Evolutionary conservation across 2,888 invertebrate genomes (phyloP).

Genomic region (Saturnia japonica): DNA sequence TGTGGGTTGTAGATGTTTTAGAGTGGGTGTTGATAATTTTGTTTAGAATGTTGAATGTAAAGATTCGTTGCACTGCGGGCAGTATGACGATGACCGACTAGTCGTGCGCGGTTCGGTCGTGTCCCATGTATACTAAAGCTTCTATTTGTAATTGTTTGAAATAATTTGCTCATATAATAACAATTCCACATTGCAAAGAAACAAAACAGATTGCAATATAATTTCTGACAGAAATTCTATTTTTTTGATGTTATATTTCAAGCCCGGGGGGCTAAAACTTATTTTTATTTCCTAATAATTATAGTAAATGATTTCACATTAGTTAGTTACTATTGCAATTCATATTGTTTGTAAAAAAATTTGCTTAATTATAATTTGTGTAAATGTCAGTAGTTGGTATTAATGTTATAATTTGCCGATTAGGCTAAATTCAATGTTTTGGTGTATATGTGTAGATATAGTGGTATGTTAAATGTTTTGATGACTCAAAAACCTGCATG

Average conservation of each 20-base stretch:
- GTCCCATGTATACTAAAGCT: conserved; percentile 9
- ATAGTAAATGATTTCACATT: neutral
- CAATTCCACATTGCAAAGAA: neutral
- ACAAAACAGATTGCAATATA: neutral
- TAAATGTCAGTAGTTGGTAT: neutral
- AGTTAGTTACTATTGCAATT: neutral
- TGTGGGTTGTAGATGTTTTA: conserved; percentile 59
- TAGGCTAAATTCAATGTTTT: neutral
- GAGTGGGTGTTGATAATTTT: conserved; percentile 51
- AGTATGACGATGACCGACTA: conserved; percentile 33
- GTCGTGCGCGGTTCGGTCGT: conserved; percentile 34
- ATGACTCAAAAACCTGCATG: neutral
- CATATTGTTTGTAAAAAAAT: neutral
- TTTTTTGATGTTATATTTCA: no score
- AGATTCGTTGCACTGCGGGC: conserved; percentile 42
- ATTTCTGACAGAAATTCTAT: no score
- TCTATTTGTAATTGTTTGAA: conserved; percentile 16
- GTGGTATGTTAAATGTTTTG: neutral
- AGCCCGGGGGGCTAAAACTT: neutral
- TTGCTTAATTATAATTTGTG: neutral
- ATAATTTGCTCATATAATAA: neutral
- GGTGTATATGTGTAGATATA: neutral
- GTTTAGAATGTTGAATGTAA: conserved; percentile 59
- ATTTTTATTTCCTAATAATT: neutral
- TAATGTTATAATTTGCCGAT: neutral